phyloP scores from a whole-genome alignment of 1,140 invertebrate species.

The Pogonomyrmex californicus region DNA sequence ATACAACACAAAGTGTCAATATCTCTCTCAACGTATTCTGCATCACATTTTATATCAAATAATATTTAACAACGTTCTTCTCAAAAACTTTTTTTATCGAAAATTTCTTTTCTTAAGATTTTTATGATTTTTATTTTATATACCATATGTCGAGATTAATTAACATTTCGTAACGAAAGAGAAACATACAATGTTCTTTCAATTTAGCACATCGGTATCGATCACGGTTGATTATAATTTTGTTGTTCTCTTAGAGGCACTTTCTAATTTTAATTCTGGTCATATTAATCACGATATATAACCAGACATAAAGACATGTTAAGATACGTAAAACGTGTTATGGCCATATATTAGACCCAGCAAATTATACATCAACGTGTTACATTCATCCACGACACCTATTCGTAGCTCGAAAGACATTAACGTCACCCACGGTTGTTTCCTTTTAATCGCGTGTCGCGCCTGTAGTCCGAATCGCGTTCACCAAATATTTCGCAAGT shows the following conservation, averaged over 20 bases:
- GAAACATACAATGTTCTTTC: conserved; percentile 8
- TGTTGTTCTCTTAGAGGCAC: background rate
- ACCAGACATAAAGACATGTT: conserved; percentile 28
- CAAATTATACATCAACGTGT: conserved; percentile 43
- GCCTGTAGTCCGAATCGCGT: conserved; percentile 22
- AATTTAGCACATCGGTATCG: background rate
- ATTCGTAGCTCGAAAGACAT: conserved; percentile 42
- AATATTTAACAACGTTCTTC: background rate
- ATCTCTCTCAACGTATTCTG: background rate
- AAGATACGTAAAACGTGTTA: conserved; percentile 31
- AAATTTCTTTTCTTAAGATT: background rate
- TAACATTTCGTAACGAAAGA: background rate
- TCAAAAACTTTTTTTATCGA: background rate
- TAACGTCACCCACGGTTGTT: conserved; percentile 42
- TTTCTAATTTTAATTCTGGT: conserved; percentile 36
- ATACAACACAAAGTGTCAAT: background rate
- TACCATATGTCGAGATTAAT: background rate
- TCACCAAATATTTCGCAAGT: conserved; percentile 30
- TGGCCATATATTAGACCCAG: conserved; percentile 40
- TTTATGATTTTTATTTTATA: background rate
- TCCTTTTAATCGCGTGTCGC: conserved; percentile 53
- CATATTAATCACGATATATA: conserved; percentile 45
- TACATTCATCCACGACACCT: conserved; percentile 47
- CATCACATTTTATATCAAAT: background rate
- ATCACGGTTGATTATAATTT: background rate